phyloP scores from a whole-genome alignment of 1,140 invertebrate genomes.

The Orussus abietinus region DNA sequence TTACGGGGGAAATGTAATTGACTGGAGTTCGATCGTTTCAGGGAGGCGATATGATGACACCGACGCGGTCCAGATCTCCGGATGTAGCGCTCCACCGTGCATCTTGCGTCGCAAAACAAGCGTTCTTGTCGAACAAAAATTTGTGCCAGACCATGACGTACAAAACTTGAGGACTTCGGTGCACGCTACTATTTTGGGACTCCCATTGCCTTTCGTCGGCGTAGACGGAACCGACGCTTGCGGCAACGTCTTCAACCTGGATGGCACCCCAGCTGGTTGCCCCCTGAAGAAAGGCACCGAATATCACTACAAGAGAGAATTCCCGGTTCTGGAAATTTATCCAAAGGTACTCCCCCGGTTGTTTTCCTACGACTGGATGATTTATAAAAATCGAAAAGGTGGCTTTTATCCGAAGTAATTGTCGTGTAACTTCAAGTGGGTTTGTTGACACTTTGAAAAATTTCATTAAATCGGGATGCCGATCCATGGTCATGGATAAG shows the following conservation, averaged over 20 bases:
- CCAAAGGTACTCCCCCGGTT: too few relatives aligned
- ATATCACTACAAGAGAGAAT: slow-evolving; percentile 68
- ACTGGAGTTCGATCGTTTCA: slow-evolving; percentile 7
- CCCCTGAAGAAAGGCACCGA: slow-evolving; percentile 62
- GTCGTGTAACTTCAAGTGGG: too few relatives aligned
- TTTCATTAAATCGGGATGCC: too few relatives aligned
- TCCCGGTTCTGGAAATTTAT: slow-evolving; percentile 64
- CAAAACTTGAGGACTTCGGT: slow-evolving; percentile 56
- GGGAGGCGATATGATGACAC: slow-evolving; percentile 14
- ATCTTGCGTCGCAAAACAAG: slow-evolving; percentile 60
- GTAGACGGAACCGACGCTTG: slow-evolving; percentile 70
- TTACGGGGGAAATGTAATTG: too few relatives aligned
- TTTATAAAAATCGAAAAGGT: too few relatives aligned
- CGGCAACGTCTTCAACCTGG: slow-evolving; percentile 56
- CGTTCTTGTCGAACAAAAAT: slow-evolving; percentile 54
- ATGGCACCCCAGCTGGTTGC: slow-evolving; percentile 59
- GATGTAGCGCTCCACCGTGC: slow-evolving; percentile 63
- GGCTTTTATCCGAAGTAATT: too few relatives aligned
- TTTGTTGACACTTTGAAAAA: too few relatives aligned
- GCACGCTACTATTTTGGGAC: slow-evolving; percentile 56
- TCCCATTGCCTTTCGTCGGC: slow-evolving; percentile 69
- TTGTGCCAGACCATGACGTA: slow-evolving; percentile 56
- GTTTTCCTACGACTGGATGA: too few relatives aligned
- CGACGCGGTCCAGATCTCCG: slow-evolving; percentile 52
- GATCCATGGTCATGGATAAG: too few relatives aligned